These are phyloP conservation scores for Plecturocebus donacophilus DNA, from an alignment of 2,113 vertebrate species.

Conservation along the genomic window DNA sequence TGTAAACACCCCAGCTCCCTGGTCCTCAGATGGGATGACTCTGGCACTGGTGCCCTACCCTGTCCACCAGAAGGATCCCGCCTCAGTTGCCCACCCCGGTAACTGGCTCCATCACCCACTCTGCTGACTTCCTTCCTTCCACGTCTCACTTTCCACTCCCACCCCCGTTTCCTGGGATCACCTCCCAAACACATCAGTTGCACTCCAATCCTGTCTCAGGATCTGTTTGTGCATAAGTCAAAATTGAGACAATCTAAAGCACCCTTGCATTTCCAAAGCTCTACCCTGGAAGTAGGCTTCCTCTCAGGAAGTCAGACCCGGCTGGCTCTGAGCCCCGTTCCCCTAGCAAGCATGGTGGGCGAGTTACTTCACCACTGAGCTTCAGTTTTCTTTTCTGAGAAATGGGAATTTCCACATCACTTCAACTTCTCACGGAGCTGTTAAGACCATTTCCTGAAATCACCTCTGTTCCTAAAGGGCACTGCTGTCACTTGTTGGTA, in stretches of 20 bases:
- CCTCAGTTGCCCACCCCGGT: neutral
- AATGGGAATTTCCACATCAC: fast-evolving
- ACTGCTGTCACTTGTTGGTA: too few species aligned
- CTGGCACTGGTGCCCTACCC: neutral
- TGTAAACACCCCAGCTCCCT: neutral
- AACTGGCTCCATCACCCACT: neutral
- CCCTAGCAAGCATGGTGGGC: fast-evolving
- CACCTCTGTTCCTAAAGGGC: neutral
- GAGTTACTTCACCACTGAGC: neutral
- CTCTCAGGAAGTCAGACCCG: too few species aligned
- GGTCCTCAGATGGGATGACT: neutral
- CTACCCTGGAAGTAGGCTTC: neutral
- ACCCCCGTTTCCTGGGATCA: neutral
- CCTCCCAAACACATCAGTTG: neutral
- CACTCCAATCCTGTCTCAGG: neutral
- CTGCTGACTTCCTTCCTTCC: neutral
- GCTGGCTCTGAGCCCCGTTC: too few species aligned
- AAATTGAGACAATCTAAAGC: neutral
- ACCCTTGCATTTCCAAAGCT: neutral
- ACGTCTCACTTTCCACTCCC: too few species aligned
- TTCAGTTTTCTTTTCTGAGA: neutral
- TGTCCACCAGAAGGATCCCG: neutral
- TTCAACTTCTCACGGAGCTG: fast-evolving
- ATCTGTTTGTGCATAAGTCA: neutral
- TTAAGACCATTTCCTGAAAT: neutral